Evolutionary conservation across 2,888 invertebrate species (phyloP).

Genomic region (Cyaniris semiargus): DNA sequence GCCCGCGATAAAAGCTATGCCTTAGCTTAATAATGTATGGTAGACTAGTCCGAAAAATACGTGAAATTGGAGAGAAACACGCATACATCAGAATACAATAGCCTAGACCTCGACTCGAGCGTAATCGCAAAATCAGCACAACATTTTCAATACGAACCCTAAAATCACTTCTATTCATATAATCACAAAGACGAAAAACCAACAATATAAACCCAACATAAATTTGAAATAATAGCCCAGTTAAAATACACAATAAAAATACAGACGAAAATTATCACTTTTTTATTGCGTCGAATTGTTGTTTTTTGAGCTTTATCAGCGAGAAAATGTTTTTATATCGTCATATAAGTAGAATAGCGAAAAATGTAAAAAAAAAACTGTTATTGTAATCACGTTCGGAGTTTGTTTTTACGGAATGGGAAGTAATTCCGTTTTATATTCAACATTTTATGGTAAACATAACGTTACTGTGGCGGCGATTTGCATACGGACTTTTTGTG

Average conservation of each 20-base stretch:
- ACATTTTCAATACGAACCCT: not conserved
- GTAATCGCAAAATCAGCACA: not conserved
- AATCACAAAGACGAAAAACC: conserved; percentile 4
- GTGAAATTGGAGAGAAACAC: no score
- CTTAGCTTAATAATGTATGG: no score
- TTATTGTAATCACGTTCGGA: conserved; percentile 40
- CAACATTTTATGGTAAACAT: conserved; percentile 41
- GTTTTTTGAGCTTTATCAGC: conserved; percentile 12
- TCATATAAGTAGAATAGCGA: not conserved
- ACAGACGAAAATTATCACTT: conserved; percentile 5
- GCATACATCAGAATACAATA: no score
- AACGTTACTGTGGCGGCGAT: conserved; percentile 39
- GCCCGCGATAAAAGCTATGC: no score
- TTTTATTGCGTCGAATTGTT: conserved; percentile 13
- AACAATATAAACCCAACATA: not conserved
- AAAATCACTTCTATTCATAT: not conserved
- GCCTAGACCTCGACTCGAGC: no score
- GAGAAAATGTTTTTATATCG: conserved; percentile 9
- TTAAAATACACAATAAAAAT: conserved; percentile 1
- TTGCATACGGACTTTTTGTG: conserved; percentile 41
- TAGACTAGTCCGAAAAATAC: no score
- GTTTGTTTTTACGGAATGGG: conserved; percentile 41
- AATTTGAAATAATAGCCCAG: conserved; percentile 14
- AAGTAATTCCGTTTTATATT: conserved; percentile 42
- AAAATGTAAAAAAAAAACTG: not conserved